Evolutionary conservation across 2,797 vertebrate species (phyloP), one percentile per base, ranked within the genome.

Genomic region (Galaxias olidus): DNA sequence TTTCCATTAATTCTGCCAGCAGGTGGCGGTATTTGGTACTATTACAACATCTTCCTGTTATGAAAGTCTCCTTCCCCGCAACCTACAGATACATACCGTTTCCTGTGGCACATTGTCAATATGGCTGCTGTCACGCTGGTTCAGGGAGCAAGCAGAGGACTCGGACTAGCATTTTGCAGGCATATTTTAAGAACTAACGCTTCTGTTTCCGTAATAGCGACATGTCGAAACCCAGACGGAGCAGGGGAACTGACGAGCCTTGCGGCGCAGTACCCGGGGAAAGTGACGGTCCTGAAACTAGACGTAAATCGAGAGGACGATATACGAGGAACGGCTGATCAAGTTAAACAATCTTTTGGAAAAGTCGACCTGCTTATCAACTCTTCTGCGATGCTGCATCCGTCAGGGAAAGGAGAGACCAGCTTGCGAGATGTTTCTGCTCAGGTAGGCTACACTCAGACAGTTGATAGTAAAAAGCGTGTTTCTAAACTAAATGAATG

Each of bases 371-470:
- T 91, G 30, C 59, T 92, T 0, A 68, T 92, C 18, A 92, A 93
- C 80, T 83, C 74, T 8, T 79, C 91, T 0, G 92, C 88, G 5
- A 75, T 91, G 79, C 87, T 93, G 60, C 93, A 90, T 8, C 90
- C 90, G 0, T 86, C 88, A 0, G 89, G 89, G 0, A 90, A 85
- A 75, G 92, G 92, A 55, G 90, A 93, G 70, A 93, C 88, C 3
- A 90, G 90, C 45, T 78, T 93, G 46, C 78, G 83, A 17, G 90
- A 92, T 4, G 87, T 92, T 8, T 84, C 88, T 11, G 85, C 89
- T 15, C 75, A 90, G 85, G 91, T 91, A 52, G 60, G 5, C 0
- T 17, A 42, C n/a, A 46, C 18, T 14, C 13, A 64, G 14, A 13
- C 4, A 61, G 40, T 45, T 48, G 10, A 9, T n/a, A n/a, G 1